Conservation (phyloP, 2,113 vertebrate species). For the Ahaetulla prasina region DNA sequence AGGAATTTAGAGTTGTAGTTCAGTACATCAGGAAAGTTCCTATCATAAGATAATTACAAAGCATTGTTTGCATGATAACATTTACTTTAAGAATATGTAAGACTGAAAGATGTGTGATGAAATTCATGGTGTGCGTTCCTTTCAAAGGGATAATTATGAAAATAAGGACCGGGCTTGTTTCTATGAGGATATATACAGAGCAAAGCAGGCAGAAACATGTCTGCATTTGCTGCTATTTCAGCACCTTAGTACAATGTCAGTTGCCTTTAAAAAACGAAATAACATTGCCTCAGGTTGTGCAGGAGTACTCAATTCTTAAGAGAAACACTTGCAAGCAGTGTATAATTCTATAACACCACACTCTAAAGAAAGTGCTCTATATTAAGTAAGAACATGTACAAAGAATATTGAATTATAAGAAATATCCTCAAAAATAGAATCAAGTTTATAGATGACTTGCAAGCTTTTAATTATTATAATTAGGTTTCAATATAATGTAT, state of each 20-base stretch:
- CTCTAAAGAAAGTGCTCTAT: slow-evolving; percentile 15
- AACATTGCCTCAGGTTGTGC: slow-evolving; percentile 29
- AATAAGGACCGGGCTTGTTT: slow-evolving; percentile 67
- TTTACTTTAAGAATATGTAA: slow-evolving; percentile 54
- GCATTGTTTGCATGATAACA: slow-evolving; percentile 45
- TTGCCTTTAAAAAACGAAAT: slow-evolving; percentile 22
- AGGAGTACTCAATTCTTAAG: slow-evolving; percentile 39
- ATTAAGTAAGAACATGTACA: neutral
- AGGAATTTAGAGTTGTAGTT: neutral
- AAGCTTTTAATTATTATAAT: neutral
- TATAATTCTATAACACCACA: neutral
- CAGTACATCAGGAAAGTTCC: neutral
- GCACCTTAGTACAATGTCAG: slow-evolving; percentile 37
- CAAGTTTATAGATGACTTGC: neutral
- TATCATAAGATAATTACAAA: neutral
- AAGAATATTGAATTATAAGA: neutral
- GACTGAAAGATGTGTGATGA: slow-evolving; percentile 56
- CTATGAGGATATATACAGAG: slow-evolving; percentile 48
- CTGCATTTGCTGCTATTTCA: slow-evolving; percentile 47
- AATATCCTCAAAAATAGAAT: neutral
- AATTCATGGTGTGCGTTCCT: slow-evolving; percentile 60
- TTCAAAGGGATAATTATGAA: slow-evolving; percentile 66
- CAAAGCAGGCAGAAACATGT: slow-evolving; percentile 57
- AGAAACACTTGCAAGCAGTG: neutral
- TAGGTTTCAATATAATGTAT: slow-evolving; percentile 12